phyloP scores from a whole-genome alignment of 2,113 vertebrate genomes.

The Hylia prasina region DNA sequence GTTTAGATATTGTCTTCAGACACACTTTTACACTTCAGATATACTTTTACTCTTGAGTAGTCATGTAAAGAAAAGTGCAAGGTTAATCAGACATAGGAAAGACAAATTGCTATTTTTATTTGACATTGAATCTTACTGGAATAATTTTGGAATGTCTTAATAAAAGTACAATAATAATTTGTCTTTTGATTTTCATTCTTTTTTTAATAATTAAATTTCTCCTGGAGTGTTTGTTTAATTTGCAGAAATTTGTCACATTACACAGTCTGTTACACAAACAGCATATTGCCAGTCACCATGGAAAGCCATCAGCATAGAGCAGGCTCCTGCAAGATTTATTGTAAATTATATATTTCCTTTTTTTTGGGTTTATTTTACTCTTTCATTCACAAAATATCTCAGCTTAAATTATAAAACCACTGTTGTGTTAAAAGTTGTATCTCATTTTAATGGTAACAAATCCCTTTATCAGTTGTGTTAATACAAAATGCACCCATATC shows the following conservation, averaged over 20 bases:
- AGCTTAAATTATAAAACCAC: not conserved
- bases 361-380: not conserved
- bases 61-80: accelerated
- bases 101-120: not conserved
- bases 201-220: not conserved
- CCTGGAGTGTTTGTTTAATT: not conserved
- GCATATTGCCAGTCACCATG: not conserved
- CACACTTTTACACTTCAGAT: not conserved
- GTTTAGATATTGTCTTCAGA: not conserved
- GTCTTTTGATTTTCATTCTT: not conserved
- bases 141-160: not conserved
- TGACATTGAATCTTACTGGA: not conserved
- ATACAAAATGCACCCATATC: not conserved
- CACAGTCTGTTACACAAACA: not conserved
- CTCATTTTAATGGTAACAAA: not conserved
- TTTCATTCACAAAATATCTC: not conserved
- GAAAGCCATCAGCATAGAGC: not conserved
- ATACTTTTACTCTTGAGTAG: not conserved
- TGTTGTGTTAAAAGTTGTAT: not conserved
- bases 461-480: not conserved
- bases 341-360: not conserved
- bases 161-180: not conserved
- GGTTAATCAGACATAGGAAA: not conserved
- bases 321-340: not conserved
- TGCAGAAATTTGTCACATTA: not conserved